A percentile compares a stretch with the other conserved stretches of the same genome.
phyloP scores from a whole-genome alignment of 2,113 vertebrate genomes.

The human region DNA sequence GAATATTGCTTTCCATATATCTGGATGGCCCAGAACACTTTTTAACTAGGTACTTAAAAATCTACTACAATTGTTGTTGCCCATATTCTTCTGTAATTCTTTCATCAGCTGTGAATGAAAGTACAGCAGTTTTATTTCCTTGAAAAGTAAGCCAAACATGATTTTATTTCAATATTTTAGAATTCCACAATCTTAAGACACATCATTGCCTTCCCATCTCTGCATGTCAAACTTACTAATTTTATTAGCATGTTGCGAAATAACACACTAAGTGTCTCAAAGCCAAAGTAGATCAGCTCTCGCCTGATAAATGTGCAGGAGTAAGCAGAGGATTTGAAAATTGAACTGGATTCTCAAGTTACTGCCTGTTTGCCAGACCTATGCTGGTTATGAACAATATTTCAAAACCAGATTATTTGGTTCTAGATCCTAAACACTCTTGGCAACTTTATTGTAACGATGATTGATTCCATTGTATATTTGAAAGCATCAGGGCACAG shows the following conservation, averaged over 20 bases:
- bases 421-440: background rate
- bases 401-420: background rate
- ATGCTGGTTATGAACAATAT: background rate
- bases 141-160: background rate
- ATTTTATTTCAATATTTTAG: background rate
- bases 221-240: background rate
- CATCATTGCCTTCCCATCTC: background rate
- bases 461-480: background rate
- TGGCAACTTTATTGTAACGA: background rate
- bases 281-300: background rate
- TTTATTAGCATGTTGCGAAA: background rate
- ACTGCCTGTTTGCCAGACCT: background rate
- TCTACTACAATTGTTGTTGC: background rate
- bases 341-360: background rate
- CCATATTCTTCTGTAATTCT: background rate
- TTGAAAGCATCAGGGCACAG: background rate
- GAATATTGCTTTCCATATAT: background rate
- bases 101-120: background rate
- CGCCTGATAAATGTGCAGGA: background rate
- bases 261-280: background rate
- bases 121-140: background rate
- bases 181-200: background rate
- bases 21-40: background rate
- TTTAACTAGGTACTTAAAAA: background rate
- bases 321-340: conserved; percentile 31